Evolutionary conservation across 2,797 vertebrate genomes (phyloP).

Genomic region (Huso huso): DNA sequence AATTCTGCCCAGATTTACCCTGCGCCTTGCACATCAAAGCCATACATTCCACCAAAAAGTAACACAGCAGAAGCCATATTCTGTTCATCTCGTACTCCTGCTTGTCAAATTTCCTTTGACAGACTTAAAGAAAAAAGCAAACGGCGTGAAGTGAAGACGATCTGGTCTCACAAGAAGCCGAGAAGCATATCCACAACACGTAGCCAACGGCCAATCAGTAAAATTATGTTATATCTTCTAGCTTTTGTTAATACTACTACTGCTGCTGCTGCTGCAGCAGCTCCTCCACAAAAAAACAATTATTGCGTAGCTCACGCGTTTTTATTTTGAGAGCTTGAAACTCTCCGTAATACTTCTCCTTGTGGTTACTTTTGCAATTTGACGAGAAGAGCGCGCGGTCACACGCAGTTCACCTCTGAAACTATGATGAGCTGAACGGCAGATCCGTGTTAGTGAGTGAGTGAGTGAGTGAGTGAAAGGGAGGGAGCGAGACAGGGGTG

Average conservation of each 20-base stretch:
- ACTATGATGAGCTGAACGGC: slow-evolving; percentile 29
- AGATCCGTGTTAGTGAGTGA: slow-evolving; percentile 38
- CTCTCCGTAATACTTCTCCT: slow-evolving; percentile 22
- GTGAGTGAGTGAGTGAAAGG: slow-evolving; percentile 43
- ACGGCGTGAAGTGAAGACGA: slow-evolving; percentile 28
- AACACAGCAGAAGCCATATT: slow-evolving; percentile 70
- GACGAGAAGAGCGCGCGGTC: slow-evolving; percentile 22
- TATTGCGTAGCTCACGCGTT: slow-evolving; percentile 24
- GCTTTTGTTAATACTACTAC: neutral
- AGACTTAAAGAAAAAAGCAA: slow-evolving; percentile 28
- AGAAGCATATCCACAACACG: slow-evolving; percentile 44
- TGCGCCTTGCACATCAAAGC: slow-evolving; percentile 85
- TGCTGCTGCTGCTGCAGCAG: slow-evolving; percentile 2
- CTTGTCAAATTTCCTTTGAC: slow-evolving; percentile 40
- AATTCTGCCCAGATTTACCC: slow-evolving; percentile 77
- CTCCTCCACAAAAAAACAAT: neutral
- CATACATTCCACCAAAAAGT: slow-evolving; percentile 85
- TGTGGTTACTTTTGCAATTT: slow-evolving; percentile 19
- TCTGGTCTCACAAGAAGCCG: slow-evolving; percentile 50
- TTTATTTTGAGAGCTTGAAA: slow-evolving; percentile 36
- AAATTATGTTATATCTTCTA: slow-evolving; percentile 30
- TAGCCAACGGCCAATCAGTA: slow-evolving; percentile 44
- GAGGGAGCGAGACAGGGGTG: slow-evolving; percentile 32
- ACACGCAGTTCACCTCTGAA: slow-evolving; percentile 49
- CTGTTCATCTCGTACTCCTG: slow-evolving; percentile 54